These are phyloP conservation scores for Trilocha varians DNA, from an alignment of 2,888 invertebrate species.

Conservation along the genomic window DNA sequence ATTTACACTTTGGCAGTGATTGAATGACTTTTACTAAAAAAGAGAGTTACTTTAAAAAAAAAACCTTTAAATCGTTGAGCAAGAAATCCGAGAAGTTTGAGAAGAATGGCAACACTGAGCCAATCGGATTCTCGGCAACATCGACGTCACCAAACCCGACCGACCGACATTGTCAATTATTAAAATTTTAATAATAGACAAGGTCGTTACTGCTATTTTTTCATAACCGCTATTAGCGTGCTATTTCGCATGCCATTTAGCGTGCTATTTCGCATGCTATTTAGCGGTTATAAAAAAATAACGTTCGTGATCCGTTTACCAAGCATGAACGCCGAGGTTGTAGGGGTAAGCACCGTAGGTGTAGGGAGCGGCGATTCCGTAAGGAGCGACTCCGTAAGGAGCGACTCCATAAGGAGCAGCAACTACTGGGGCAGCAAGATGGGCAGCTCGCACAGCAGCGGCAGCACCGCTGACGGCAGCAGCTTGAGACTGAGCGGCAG, in stretches of 20 bases:
- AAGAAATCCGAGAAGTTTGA: slow-evolving; percentile 20
- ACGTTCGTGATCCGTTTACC: slow-evolving; percentile 35
- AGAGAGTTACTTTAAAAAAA: slow-evolving; percentile 59
- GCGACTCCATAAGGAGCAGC: slow-evolving; percentile 17
- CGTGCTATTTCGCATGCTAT: slow-evolving; percentile 8
- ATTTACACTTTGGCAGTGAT: slow-evolving; percentile 74
- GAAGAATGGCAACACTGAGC: slow-evolving; percentile 19
- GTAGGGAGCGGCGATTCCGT: slow-evolving; percentile 12
- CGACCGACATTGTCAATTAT: slow-evolving; percentile 11
- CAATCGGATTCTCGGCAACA: slow-evolving; percentile 23
- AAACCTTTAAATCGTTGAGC: slow-evolving; percentile 51
- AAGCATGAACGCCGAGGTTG: slow-evolving; percentile 31
- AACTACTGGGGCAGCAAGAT: slow-evolving; percentile 19
- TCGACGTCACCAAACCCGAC: slow-evolving; percentile 25
- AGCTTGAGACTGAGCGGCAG: slow-evolving; percentile 60
- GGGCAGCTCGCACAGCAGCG: slow-evolving; percentile 27
- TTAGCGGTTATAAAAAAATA: slow-evolving; percentile 10
- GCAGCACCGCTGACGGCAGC: slow-evolving; percentile 48
- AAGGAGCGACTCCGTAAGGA: slow-evolving; percentile 16
- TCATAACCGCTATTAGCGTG: slow-evolving; percentile 9
- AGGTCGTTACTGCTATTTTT: slow-evolving; percentile 15
- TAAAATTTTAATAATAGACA: slow-evolving; percentile 15
- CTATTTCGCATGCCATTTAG: slow-evolving; percentile 7
- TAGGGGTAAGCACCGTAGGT: slow-evolving; percentile 18
- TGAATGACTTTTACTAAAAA: slow-evolving; percentile 65